phyloP scores from a whole-genome alignment of 2,797 vertebrate species.

The Gila robusta region DNA sequence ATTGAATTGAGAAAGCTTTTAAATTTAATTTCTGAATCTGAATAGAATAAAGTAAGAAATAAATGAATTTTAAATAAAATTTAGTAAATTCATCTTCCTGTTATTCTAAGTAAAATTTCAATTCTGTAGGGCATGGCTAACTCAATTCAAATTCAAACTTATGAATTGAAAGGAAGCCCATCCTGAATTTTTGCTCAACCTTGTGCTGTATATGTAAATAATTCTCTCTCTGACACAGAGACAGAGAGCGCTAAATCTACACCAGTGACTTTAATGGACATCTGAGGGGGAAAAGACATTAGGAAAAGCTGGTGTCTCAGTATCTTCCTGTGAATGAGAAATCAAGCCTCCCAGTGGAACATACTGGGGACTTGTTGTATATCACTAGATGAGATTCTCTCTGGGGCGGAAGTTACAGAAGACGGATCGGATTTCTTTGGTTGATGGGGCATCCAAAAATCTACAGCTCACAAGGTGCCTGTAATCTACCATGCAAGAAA shows the following conservation, averaged over 20 bases:
- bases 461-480: conserved; percentile 36
- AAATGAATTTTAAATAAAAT: neutral
- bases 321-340: conserved; percentile 42
- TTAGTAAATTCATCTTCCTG: neutral
- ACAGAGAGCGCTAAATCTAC: neutral
- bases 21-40: neutral
- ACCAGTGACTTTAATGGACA: conserved; percentile 1
- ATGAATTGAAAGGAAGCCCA: neutral
- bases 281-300: neutral
- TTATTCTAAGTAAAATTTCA: neutral
- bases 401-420: conserved; percentile 44
- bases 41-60: neutral
- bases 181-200: neutral
- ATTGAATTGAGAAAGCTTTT: neutral
- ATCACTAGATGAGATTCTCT: conserved; percentile 21
- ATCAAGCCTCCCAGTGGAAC: conserved; percentile 36
- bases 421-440: conserved; percentile 17
- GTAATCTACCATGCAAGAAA: conserved; percentile 16
- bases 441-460: conserved; percentile 25
- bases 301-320: conserved; percentile 32
- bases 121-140: neutral
- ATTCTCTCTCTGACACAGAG: neutral
- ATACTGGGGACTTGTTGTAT: neutral
- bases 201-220: neutral
- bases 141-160: neutral